Evolutionary conservation across 2,888 invertebrate species (phyloP).

Genomic region (Bombyx huttoni): DNA sequence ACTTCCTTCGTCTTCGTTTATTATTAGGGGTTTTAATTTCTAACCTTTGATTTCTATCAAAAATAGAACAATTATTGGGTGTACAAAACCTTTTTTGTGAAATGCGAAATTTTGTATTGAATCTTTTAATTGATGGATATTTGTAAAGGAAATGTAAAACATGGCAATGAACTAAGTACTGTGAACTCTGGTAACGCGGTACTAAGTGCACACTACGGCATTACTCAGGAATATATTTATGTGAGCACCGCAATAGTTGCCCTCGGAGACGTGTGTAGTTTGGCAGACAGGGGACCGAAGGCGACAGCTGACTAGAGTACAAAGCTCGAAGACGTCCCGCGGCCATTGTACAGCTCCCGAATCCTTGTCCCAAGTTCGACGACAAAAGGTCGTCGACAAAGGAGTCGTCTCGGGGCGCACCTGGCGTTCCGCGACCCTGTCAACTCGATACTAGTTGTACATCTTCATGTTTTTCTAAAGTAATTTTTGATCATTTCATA

Average conservation of each 20-base stretch:
- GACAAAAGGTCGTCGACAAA: slow-evolving; percentile 40
- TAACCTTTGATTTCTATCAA: slow-evolving; percentile 1
- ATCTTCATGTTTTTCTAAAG: not conserved
- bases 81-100: not conserved
- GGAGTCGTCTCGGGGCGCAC: slow-evolving; percentile 53
- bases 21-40: slow-evolving; percentile 10
- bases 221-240: not conserved
- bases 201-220: not conserved
- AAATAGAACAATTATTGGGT: slow-evolving; percentile 3
- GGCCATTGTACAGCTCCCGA: slow-evolving; percentile 45
- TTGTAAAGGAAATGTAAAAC: not conserved
- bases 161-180: not conserved
- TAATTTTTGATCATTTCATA: not conserved
- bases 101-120: not conserved
- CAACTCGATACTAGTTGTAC: slow-evolving; percentile 33
- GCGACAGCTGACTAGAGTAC: slow-evolving; percentile 63
- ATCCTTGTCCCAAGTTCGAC: slow-evolving; percentile 33
- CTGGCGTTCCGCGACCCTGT: slow-evolving; percentile 52
- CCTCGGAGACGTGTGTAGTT: slow-evolving; percentile 30
- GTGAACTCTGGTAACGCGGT: not conserved
- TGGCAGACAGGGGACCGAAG: slow-evolving; percentile 31
- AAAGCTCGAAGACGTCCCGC: slow-evolving; percentile 67
- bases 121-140: not conserved
- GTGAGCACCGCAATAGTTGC: not conserved
- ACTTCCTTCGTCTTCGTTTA: slow-evolving; percentile 22